A percentile compares a stretch with the other conserved stretches of the same genome.
Evolutionary conservation across 2,888 invertebrate genomes (phyloP).

Genomic region (Andricus curvator): DNA sequence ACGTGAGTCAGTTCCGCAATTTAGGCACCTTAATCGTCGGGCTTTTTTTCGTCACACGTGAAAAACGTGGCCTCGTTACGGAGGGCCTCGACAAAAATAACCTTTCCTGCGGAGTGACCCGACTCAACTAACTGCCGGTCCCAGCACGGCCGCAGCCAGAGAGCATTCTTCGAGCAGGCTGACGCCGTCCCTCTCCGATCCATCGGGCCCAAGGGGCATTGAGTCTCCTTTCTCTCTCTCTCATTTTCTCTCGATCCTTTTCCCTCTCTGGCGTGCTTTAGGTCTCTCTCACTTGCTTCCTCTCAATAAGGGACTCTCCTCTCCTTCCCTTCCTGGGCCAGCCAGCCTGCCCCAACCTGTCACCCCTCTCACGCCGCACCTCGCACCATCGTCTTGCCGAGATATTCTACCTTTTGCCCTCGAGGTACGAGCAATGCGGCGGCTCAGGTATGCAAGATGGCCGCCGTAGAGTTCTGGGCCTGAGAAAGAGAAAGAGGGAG

Average conservation of each 20-base stretch:
- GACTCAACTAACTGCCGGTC: conserved; percentile 72
- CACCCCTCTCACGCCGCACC: conserved; percentile 54
- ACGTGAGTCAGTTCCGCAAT: conserved; percentile 20
- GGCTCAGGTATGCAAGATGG: conserved; percentile 80
- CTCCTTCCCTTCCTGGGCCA: conserved; percentile 41
- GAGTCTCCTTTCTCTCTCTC: conserved; percentile 56
- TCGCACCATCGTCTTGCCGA: conserved; percentile 68
- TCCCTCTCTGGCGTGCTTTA: conserved; percentile 41
- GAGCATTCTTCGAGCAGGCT: conserved; percentile 68
- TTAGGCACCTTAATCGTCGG: conserved; percentile 11
- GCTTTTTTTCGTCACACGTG: conserved; percentile 42
- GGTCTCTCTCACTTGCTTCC: conserved; percentile 44
- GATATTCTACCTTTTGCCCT: conserved; percentile 79
- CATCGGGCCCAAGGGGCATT: conserved; percentile 71
- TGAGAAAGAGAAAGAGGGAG: conserved; percentile 51
- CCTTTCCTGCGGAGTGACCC: conserved; percentile 75
- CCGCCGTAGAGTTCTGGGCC: conserved; percentile 66
- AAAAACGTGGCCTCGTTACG: conserved; percentile 62
- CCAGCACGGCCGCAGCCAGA: conserved; percentile 60
- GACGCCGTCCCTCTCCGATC: conserved; percentile 74
- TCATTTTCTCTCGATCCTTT: conserved; percentile 42
- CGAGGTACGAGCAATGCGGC: conserved; percentile 78
- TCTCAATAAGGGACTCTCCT: conserved; percentile 40
- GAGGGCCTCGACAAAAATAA: conserved; percentile 58
- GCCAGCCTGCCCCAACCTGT: conserved; percentile 43